Conservation (phyloP, 1,140 invertebrate genomes). For the Zaprionus lachaisei region DNA sequence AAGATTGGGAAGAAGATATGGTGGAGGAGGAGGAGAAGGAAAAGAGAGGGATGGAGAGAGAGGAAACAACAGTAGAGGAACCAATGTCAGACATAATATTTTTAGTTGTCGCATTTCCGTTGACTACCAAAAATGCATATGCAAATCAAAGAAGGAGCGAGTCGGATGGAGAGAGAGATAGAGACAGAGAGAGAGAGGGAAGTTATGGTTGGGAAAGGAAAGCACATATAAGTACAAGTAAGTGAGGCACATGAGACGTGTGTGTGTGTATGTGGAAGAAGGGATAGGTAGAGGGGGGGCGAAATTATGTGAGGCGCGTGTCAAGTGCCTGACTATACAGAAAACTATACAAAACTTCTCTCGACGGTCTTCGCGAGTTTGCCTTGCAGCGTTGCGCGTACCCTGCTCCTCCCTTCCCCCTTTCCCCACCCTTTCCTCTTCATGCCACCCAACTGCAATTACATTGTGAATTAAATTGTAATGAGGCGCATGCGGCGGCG, state of each 20-base stretch:
- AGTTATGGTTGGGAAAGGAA: background rate
- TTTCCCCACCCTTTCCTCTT: conserved; percentile 1
- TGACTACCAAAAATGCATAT: conserved; percentile 76
- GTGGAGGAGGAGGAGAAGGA: background rate
- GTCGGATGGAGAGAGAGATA: no score
- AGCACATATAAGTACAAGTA: conserved; percentile 53
- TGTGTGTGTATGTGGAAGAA: conserved; percentile 18
- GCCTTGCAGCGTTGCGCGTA: conserved; percentile 3
- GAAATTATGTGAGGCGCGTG: conserved; percentile 79
- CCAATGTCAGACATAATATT: conserved; percentile 54
- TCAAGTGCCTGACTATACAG: conserved; percentile 60
- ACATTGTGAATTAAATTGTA: conserved; percentile 83
- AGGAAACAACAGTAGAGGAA: conserved; percentile 33
- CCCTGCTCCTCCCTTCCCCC: background rate
- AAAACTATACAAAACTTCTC: conserved; percentile 27
- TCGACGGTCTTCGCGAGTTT: conserved; percentile 12
- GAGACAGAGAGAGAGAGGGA: background rate
- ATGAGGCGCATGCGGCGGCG: conserved; percentile 76
- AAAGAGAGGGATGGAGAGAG: background rate
- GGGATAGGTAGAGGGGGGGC: conserved; percentile 30
- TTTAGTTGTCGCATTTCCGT: conserved; percentile 77
- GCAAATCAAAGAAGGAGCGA: conserved; percentile 43
- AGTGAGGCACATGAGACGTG: conserved; percentile 16
- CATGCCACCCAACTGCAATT: conserved; percentile 61
- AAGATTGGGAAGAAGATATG: conserved; percentile 12